Conservation (phyloP, 2,797 vertebrate genomes). For the Pangasius larnaudii region DNA sequence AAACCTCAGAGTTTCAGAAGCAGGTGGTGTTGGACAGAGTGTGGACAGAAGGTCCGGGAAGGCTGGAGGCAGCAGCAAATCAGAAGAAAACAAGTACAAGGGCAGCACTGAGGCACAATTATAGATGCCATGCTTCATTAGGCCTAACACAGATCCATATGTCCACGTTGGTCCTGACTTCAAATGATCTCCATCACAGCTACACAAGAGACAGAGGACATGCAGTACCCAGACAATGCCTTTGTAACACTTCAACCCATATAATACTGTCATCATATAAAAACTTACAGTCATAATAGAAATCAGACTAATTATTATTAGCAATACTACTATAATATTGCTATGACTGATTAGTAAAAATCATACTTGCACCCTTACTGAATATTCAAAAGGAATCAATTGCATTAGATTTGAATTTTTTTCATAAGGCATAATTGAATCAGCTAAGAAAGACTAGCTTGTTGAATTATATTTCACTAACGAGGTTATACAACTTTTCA, state of each 20-base stretch:
- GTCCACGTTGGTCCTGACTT: not conserved
- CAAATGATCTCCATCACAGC: constrained; percentile 33
- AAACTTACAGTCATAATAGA: not conserved
- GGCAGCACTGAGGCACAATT: constrained; percentile 17
- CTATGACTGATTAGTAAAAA: not conserved
- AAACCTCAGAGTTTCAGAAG: not conserved
- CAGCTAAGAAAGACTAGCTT: no score
- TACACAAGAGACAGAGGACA: not conserved
- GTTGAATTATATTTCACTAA: not conserved
- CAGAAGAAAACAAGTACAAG: constrained; percentile 35
- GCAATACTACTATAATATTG: not conserved
- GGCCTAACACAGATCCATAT: not conserved
- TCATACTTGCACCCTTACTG: not conserved
- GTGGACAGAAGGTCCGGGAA: constrained; percentile 40
- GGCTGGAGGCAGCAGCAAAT: constrained; percentile 44
- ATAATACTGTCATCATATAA: not conserved
- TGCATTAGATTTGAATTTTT: not conserved
- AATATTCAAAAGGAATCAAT: not conserved
- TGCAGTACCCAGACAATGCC: not conserved
- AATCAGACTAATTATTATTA: not conserved
- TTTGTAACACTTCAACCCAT: not conserved
- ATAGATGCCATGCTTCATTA: constrained; percentile 19
- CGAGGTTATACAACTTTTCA: not conserved
- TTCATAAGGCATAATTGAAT: not conserved
- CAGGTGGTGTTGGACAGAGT: constrained; percentile 22